Evolutionary conservation across 2,113 vertebrate genomes (phyloP).

Genomic region (Vimba vimba): DNA sequence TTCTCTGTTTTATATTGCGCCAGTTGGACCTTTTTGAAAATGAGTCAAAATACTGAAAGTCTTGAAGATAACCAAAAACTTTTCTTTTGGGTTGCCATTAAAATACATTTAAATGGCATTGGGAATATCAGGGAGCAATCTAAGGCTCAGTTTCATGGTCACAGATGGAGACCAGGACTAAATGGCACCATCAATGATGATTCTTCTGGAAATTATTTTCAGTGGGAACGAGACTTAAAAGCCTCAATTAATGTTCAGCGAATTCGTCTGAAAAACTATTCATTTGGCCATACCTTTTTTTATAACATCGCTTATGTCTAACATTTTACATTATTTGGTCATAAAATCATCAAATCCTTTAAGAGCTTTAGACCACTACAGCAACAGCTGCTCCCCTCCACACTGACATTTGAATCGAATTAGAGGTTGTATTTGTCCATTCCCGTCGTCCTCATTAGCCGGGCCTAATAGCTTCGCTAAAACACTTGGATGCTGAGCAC

Average conservation of each 20-base stretch:
- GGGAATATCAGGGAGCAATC: not conserved
- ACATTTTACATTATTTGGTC: conserved; percentile 52
- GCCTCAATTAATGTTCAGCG: conserved; percentile 10
- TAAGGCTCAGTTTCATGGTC: not conserved
- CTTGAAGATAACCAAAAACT: too few species aligned
- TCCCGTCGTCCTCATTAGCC: conserved; percentile 74
- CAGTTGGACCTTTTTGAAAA: not conserved
- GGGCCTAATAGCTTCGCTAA: conserved; percentile 69
- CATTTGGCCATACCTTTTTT: conserved; percentile 18
- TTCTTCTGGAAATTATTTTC: conserved; percentile 3
- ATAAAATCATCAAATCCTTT: conserved; percentile 51
- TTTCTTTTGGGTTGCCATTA: not conserved
- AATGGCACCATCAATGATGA: conserved; percentile 10
- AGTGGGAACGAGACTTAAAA: conserved; percentile 35
- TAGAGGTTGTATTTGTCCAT: conserved; percentile 69
- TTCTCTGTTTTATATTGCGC: not conserved
- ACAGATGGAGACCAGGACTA: conserved; percentile 5
- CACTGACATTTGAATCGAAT: conserved; percentile 75
- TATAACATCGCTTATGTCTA: conserved; percentile 34
- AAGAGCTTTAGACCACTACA: conserved; percentile 58
- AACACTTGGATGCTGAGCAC: conserved; percentile 60
- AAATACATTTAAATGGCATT: not conserved
- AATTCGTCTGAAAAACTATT: conserved; percentile 16
- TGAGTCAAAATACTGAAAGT: too few species aligned
- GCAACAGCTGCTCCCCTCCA: conserved; percentile 65